A percentile compares a stretch with the other conserved stretches of the same genome.
phyloP scores from a whole-genome alignment of 2,113 vertebrate species.

The Ranitomeya imitator region DNA sequence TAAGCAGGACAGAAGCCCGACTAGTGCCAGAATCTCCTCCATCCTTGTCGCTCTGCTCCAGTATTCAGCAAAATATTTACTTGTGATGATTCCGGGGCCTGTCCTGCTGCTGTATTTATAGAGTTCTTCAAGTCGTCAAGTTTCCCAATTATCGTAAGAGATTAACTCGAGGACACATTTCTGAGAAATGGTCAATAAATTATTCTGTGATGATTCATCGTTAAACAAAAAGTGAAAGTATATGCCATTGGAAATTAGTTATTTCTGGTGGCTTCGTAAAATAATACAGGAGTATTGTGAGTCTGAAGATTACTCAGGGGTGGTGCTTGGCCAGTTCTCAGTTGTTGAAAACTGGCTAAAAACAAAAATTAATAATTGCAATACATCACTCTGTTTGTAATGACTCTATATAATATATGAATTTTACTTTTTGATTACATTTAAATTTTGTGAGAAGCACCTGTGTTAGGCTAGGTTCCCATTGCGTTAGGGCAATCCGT shows the following conservation, averaged over 20 bases:
- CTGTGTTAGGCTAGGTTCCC: no score
- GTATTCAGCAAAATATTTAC: not conserved
- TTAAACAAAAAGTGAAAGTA: not conserved
- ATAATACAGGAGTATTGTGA: no score
- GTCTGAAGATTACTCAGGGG: no score
- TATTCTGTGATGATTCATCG: not conserved
- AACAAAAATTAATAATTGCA: no score
- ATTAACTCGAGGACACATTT: not conserved
- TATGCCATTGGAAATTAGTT: not conserved
- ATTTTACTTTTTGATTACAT: no score
- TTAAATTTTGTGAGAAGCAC: no score
- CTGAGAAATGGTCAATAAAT: not conserved
- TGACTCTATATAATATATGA: no score
- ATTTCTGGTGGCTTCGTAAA: no score
- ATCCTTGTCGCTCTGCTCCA: not conserved
- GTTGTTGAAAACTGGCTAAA: no score
- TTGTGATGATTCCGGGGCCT: not conserved
- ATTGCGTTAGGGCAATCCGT: no score
- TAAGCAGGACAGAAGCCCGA: not conserved
- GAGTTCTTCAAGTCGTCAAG: not conserved
- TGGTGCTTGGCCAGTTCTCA: no score
- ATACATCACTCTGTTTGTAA: no score
- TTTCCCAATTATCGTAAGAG: not conserved
- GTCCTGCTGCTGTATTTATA: slow-evolving; percentile 22
- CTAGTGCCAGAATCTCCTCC: not conserved